Conservation (phyloP, 2,888 invertebrate species). For the Fragum fragum region DNA sequence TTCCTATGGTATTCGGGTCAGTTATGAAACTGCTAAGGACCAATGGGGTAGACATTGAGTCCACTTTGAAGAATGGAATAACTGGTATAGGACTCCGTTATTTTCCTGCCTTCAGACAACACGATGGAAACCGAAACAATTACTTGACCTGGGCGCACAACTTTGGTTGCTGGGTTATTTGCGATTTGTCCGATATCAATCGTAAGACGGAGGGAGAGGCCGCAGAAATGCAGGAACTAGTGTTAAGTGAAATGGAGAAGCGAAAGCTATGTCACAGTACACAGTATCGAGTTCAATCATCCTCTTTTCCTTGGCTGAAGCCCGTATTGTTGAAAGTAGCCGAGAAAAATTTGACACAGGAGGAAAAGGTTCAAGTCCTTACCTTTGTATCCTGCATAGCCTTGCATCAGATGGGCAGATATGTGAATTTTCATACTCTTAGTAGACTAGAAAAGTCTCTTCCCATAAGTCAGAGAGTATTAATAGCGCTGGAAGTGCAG, state of each 20-base stretch:
- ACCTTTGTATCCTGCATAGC: conserved; percentile 12
- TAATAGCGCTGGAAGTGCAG: conserved; percentile 1
- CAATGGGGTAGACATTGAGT: background rate
- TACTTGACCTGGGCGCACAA: background rate
- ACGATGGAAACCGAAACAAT: conserved; percentile 19
- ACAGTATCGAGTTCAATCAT: too few species aligned
- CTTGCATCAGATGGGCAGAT: background rate
- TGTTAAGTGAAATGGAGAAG: conserved; percentile 20
- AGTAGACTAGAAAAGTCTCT: background rate
- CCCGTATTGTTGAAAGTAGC: background rate
- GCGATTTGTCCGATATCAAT: background rate
- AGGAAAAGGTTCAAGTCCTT: background rate
- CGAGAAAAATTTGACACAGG: background rate
- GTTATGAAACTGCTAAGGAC: background rate
- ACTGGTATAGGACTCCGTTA: conserved; percentile 12
- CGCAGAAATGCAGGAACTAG: conserved; percentile 8
- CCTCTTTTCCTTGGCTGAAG: conserved; percentile 18
- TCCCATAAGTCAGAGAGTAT: background rate
- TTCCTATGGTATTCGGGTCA: conserved; percentile 6
- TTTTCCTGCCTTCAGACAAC: conserved; percentile 13
- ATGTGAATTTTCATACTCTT: background rate
- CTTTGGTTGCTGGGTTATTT: conserved; percentile 2
- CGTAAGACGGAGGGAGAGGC: background rate
- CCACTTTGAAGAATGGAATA: background rate
- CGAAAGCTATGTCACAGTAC: conserved; percentile 11